Base-by-base conservation (phyloP, 2,113 vertebrate genomes). In the Plecotus auritus region DNA sequence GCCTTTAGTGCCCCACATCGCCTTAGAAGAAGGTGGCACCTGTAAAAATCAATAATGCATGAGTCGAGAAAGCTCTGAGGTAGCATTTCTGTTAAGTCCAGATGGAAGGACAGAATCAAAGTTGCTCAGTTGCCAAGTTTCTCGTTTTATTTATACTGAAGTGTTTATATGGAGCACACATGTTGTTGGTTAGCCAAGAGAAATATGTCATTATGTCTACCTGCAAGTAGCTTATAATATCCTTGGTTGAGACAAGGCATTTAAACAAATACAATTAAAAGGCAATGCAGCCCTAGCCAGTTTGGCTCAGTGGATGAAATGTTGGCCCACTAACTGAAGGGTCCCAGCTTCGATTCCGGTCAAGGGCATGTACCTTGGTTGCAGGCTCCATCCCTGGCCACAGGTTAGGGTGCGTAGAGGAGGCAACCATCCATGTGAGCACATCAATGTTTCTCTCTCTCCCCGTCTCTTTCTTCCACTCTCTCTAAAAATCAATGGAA, bases 1-100 rank as follows among this genome's bases (percentile, higher is more conserved):
- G 90, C 87, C 92, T 85, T 56, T 86, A 18, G 26, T 92, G 91
- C 72, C 82, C 91, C 84, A 4, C 81, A 85, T 95, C 86, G 82
- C 83, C 88, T 80, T 95, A 87, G 90, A 94, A 93, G 93, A 96
- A 95, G 95, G 89, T 97, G 90, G 74, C 96, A 96, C 95, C 95
- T 96, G 96, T 95, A 95, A 92, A 96, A 96, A 97, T 97, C 91
- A 96, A 97, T 97, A 96, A 97, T 96, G 73, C 78, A 96, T 96
- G 89, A 97, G 81, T 72, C 56, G 86, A 81, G 92, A 95, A 97
- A 94, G 83, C 86, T 83, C 72, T 40, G 90, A 85, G 85, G 96
- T 66, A 76, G 88, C 76, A 90, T 91, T 97, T 97, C 86, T 89
- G 61, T 83, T 73, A 83, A 85, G 94, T 90, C 81, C 94, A 97